A percentile compares a stretch with the other conserved stretches of the same genome.
These are phyloP conservation scores for Sussaba pulchella DNA, from an alignment of 2,888 invertebrate genomes.

Conservation along the genomic window DNA sequence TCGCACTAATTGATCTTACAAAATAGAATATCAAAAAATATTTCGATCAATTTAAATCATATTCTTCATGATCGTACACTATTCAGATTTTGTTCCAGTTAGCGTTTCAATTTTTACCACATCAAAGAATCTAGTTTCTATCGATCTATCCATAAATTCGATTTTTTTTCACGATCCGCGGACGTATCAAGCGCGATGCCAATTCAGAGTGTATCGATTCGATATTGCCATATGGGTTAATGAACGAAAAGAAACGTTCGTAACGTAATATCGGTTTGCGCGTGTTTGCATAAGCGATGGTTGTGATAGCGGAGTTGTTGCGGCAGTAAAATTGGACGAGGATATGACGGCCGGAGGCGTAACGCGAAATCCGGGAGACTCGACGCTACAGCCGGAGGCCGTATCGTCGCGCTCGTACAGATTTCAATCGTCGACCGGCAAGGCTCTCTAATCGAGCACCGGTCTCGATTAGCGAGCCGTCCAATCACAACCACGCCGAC, in stretches of 20 bases:
- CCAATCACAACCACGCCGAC: slow-evolving; percentile 50
- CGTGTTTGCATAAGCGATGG: background rate
- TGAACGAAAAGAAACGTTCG: background rate
- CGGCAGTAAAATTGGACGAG: slow-evolving; percentile 32
- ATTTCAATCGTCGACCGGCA: slow-evolving; percentile 39
- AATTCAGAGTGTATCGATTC: background rate
- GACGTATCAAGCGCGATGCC: background rate
- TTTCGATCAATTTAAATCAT: too few species aligned
- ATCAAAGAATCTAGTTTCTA: too few species aligned
- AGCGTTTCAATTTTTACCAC: too few species aligned
- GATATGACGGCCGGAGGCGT: slow-evolving; percentile 6
- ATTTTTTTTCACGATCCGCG: background rate
- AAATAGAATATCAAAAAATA: too few species aligned
- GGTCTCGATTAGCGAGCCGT: slow-evolving; percentile 48
- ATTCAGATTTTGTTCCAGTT: too few species aligned
- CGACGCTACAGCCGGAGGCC: slow-evolving; percentile 19
- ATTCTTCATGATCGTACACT: too few species aligned
- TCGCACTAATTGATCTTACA: too few species aligned
- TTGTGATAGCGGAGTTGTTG: background rate
- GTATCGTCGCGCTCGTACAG: slow-evolving; percentile 13
- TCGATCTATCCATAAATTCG: too few species aligned
- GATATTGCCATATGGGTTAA: background rate
- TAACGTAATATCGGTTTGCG: background rate
- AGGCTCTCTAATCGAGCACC: slow-evolving; percentile 33
- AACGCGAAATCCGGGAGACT: slow-evolving; percentile 33